Evolutionary conservation across 1,140 invertebrate genomes (phyloP).

Genomic region (Aradophagus sp.): DNA sequence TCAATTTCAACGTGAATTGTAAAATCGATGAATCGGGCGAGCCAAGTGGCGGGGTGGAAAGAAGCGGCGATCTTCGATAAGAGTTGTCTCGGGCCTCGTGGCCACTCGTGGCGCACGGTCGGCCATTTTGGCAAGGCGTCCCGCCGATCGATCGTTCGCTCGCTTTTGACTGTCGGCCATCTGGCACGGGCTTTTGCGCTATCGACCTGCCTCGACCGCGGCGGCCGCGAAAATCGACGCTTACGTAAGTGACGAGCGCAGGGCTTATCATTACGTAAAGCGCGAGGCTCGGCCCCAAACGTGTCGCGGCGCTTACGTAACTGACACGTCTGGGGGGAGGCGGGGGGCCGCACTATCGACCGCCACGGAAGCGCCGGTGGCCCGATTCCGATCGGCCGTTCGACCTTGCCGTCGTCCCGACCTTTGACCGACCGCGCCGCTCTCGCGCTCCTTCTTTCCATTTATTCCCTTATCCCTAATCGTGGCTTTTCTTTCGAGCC

Average conservation of each 20-base stretch:
- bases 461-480: too few species aligned
- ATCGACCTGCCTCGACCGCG: conserved; percentile 66
- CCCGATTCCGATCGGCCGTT: background rate
- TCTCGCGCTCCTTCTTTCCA: background rate
- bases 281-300: conserved; percentile 1
- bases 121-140: conserved; percentile 71
- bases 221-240: conserved; percentile 36
- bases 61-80: too few species aligned
- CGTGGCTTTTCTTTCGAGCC: background rate
- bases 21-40: too few species aligned
- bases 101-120: conserved; percentile 52
- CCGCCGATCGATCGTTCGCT: conserved; percentile 72
- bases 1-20: background rate
- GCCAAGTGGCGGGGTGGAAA: too few species aligned
- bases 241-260: conserved; percentile 30
- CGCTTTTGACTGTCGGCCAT: conserved; percentile 62
- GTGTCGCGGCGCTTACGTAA: conserved; percentile 24
- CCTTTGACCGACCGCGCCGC: background rate
- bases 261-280: conserved; percentile 53
- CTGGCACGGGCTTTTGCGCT: conserved; percentile 59
- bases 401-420: conserved; percentile 1
- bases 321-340: conserved; percentile 11
- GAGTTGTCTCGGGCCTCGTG: conserved; percentile 34
- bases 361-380: conserved; percentile 2
- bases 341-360: background rate